These are phyloP conservation scores for Plusia festucae DNA, from an alignment of 2,888 invertebrate species.

Conservation along the genomic window DNA sequence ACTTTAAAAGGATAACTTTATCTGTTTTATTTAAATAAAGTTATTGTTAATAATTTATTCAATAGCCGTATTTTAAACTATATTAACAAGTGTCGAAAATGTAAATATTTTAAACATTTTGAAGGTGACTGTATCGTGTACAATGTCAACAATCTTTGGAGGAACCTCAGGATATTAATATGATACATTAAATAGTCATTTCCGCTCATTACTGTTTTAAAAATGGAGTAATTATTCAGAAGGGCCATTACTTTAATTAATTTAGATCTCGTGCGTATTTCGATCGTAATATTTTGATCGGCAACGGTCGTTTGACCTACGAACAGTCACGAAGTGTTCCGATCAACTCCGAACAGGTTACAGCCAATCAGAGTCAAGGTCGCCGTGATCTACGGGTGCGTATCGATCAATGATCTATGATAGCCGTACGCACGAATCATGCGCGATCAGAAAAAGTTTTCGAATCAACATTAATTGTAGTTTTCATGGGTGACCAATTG, in stretches of 20 bases:
- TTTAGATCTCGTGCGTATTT: slow-evolving; percentile 41
- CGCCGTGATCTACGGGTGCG: slow-evolving; percentile 71
- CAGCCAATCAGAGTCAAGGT: slow-evolving; percentile 80
- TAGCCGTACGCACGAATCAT: slow-evolving; percentile 44
- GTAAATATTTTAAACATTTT: slow-evolving; percentile 33
- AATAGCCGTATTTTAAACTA: slow-evolving; percentile 30
- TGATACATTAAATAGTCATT: slow-evolving; percentile 8
- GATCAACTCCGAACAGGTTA: slow-evolving; percentile 66
- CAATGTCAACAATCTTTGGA: slow-evolving; percentile 16
- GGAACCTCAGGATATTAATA: slow-evolving; percentile 14
- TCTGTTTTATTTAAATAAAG: slow-evolving; percentile 38
- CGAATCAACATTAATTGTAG: slow-evolving; percentile 5
- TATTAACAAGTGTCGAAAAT: slow-evolving; percentile 36
- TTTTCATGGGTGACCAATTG: slow-evolving; percentile 10
- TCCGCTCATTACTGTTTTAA: slow-evolving; percentile 31
- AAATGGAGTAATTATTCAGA: slow-evolving; percentile 32
- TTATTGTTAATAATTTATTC: slow-evolving; percentile 35
- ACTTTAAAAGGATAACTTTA: slow-evolving; percentile 49
- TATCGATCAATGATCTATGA: slow-evolving; percentile 78
- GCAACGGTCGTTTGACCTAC: slow-evolving; percentile 62
- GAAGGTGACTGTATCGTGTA: slow-evolving; percentile 40
- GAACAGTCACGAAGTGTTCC: slow-evolving; percentile 69
- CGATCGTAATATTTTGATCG: slow-evolving; percentile 63
- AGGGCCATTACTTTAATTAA: slow-evolving; percentile 45
- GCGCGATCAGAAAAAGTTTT: slow-evolving; percentile 36